Base-by-base conservation (phyloP, 2,888 invertebrate genomes). In the Lathronympha strigana region DNA sequence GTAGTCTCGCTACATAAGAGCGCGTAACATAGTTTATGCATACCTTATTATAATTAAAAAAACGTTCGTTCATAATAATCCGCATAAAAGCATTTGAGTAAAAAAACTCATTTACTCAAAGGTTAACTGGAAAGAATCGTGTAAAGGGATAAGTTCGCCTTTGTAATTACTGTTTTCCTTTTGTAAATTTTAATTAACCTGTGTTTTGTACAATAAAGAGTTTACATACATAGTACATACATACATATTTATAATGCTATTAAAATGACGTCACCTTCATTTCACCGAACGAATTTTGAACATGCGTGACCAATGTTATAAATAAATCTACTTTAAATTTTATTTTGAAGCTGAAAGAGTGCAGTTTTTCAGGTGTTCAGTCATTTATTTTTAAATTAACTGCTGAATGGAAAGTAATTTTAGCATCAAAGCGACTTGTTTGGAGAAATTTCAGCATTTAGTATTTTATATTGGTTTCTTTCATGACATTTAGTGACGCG, bases 361-460 rank as follows among this genome's bases (percentile, higher is more conserved):
- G 47, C 47, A 23, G 2, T 23, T 47, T n/a, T 45, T 47, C 13
- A 4, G 13, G 4, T 13, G 21, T 1, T 21, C 38, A 4, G 11
- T 11, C 43, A 5, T 11, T 45, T 45, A 21, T 21, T 45, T 21
- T 13, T 45, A 21, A 45, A 13, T 45, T 21, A 21, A 53, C 8
- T 15, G 49, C 28, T 4, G 11, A 19, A 11, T 21, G 21, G 17
- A 40, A 17, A 21, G 4, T 40, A 17, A n/a, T n/a, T n/a, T n/a
- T n/a, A 15, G 38, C 15, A 38, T 38, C n/a, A 25, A 25, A 49
- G 6, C 15, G 13, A 5, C n/a, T 36, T 47, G 54, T 61, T 63
- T 13, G 28, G 38, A 36, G 62, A 47, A 62, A 62, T 47, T 23
- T 4, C 31, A 1, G 5, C 8, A 36, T 21, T 9, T 21, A 28